These are phyloP conservation scores for Ciconia nigra DNA, from an alignment of 2,797 vertebrate species.

Conservation along the genomic window DNA sequence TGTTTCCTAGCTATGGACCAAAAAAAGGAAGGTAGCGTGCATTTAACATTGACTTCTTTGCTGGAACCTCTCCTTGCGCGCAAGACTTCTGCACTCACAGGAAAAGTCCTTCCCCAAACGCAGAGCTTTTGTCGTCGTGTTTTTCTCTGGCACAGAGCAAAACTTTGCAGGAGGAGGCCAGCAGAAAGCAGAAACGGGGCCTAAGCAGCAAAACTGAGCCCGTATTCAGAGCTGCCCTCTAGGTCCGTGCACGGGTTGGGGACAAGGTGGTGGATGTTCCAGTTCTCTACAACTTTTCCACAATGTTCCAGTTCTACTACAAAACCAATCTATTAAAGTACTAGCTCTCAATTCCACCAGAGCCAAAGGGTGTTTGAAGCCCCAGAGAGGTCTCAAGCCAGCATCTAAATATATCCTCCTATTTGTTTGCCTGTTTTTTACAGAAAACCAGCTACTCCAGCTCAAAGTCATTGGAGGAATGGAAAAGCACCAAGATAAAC, in stretches of 20 bases:
- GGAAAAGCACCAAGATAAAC: neutral
- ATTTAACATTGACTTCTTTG: neutral
- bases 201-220: neutral
- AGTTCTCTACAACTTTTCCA: too few species aligned
- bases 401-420: neutral
- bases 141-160: neutral
- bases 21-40: neutral
- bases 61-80: neutral
- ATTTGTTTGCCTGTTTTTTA: neutral
- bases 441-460: neutral
- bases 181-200: neutral
- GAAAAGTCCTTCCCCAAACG: neutral
- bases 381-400: neutral
- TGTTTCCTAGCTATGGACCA: neutral
- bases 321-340: neutral
- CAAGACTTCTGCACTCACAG: neutral
- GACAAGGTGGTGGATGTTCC: neutral
- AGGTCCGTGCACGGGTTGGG: rapidly evolving
- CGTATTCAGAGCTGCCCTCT: neutral
- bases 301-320: too few species aligned
- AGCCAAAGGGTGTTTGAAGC: neutral
- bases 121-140: rapidly evolving
- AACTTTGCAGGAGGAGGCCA: neutral
- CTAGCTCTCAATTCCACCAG: neutral
- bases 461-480: neutral